Conservation (phyloP, 2,113 vertebrate genomes). For the Acinonyx jubatus region DNA sequence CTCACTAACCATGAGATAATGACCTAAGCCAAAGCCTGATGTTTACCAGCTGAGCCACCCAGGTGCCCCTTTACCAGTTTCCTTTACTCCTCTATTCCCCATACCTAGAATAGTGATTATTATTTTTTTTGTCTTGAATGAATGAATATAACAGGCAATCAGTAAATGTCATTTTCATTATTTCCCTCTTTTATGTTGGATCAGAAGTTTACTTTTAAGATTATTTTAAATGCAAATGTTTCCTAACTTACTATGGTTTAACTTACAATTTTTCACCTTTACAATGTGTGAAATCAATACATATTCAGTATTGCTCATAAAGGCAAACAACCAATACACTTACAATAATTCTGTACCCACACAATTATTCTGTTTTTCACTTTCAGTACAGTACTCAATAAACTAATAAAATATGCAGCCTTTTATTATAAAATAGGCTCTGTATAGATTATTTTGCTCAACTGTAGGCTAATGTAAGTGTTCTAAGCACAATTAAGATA, state of each 20-base stretch:
- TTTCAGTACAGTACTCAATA: not conserved
- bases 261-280: not conserved
- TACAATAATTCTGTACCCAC: not conserved
- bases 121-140: not conserved
- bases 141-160: not conserved
- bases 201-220: not conserved
- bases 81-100: not conserved
- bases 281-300: not conserved
- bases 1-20: no score
- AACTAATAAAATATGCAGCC: not conserved
- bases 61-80: not conserved
- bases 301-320: not conserved
- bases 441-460: not conserved
- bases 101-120: not conserved
- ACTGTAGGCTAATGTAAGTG: not conserved
- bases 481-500: not conserved
- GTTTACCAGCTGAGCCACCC: no score
- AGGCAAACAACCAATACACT: not conserved
- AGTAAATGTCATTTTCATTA: not conserved
- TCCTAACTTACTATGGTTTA: not conserved
- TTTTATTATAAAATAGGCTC: not conserved
- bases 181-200: not conserved
- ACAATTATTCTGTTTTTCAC: not conserved
- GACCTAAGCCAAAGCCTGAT: no score
- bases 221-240: not conserved